phyloP scores from a whole-genome alignment of 2,113 vertebrate genomes.

The Odobenus rosmarus region DNA sequence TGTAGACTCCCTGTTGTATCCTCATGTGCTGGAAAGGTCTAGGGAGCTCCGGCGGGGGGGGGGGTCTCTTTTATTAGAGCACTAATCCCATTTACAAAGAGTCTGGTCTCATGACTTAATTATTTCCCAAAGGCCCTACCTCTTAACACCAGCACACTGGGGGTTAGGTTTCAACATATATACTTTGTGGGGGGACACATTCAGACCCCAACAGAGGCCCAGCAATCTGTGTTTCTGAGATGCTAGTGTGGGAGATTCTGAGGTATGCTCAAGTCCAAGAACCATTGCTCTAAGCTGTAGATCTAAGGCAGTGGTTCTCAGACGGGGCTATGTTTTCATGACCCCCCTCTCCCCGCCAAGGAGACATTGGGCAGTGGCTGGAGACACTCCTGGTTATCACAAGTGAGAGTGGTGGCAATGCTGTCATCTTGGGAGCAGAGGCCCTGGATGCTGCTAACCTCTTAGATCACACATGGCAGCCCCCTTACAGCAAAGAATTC shows the following conservation, averaged over 20 bases:
- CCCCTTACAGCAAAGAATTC: neutral
- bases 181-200: neutral
- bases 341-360: neutral
- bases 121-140: neutral
- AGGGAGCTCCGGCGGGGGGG: neutral
- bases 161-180: neutral
- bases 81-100: neutral
- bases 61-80: neutral
- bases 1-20: no score
- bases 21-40: neutral
- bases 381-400: no score
- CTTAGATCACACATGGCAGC: no score
- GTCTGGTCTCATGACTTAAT: neutral
- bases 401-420: neutral
- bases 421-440: neutral
- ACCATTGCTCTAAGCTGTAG: neutral
- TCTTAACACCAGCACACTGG: neutral
- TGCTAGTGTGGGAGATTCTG: neutral
- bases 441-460: neutral
- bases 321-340: neutral
- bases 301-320: neutral
- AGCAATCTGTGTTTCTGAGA: neutral
- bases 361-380: neutral
- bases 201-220: neutral
- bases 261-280: neutral